Evolutionary conservation across 2,113 vertebrate species (phyloP).

Genomic region (Perca schrenkii): DNA sequence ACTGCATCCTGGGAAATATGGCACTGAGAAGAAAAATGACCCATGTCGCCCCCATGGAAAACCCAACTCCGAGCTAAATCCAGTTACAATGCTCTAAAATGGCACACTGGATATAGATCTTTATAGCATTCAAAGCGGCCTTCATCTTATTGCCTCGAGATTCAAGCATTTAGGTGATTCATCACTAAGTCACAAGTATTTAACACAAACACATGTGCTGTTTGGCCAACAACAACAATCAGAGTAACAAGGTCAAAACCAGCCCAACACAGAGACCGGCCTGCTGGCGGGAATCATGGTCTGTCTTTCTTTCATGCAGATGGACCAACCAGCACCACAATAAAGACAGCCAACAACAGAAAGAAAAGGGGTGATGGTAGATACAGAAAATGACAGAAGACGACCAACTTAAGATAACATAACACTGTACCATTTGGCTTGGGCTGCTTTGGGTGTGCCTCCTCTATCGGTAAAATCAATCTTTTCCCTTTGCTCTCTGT

Average conservation of each 20-base stretch:
- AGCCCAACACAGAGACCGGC: constrained; percentile 47
- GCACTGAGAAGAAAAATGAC: constrained; percentile 75
- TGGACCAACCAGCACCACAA: constrained; percentile 37
- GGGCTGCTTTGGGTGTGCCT: constrained; percentile 53
- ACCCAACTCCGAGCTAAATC: constrained; percentile 41
- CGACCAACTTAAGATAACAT: constrained; percentile 22
- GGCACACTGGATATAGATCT: constrained; percentile 24
- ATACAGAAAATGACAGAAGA: constrained; percentile 24
- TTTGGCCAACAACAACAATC: constrained; percentile 53
- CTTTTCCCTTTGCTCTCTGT: constrained; percentile 42
- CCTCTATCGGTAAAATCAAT: constrained; percentile 64
- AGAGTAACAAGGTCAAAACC: constrained; percentile 58
- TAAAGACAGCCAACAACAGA: constrained; percentile 33
- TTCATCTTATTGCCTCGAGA: constrained; percentile 22
- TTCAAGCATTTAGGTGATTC: constrained; percentile 51
- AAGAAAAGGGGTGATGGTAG: background rate
- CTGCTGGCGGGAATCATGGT: constrained; percentile 27
- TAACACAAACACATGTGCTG: constrained; percentile 39
- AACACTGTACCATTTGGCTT: constrained; percentile 45
- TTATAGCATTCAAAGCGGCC: constrained; percentile 5
- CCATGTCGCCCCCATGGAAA: constrained; percentile 54
- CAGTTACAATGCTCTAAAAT: constrained; percentile 52
- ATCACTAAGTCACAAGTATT: constrained; percentile 19
- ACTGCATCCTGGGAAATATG: constrained; percentile 82
- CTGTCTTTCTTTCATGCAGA: constrained; percentile 43